These are phyloP conservation scores for Phyllostomus discolor DNA, from an alignment of 2,113 vertebrate genomes.

Conservation along the genomic window DNA sequence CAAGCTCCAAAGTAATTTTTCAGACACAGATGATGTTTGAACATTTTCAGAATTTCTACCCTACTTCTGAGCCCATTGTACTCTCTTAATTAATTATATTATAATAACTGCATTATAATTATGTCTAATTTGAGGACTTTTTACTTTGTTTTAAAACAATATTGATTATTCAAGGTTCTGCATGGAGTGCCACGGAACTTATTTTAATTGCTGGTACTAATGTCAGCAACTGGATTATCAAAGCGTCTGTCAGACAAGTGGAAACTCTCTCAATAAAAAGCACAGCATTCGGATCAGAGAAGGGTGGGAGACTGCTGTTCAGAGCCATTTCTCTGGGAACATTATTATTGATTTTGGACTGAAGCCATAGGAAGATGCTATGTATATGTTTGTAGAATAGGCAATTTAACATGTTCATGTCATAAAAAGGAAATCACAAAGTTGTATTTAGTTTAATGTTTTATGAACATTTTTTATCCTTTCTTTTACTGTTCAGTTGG, in stretches of 20 bases:
- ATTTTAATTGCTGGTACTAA: neutral
- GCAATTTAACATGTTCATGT: conserved; percentile 3
- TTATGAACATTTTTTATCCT: neutral
- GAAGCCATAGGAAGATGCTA: neutral
- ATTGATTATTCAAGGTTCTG: neutral
- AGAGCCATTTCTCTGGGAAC: neutral
- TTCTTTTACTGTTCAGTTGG: conserved; percentile 3
- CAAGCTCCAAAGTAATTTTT: neutral
- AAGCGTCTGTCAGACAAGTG: neutral
- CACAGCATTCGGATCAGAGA: neutral
- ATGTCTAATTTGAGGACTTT: neutral
- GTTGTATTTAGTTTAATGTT: neutral
- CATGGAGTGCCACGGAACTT: neutral
- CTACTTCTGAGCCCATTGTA: neutral
- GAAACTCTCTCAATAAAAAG: neutral
- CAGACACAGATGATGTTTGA: neutral
- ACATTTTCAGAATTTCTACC: conserved; percentile 10
- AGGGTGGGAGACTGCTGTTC: neutral
- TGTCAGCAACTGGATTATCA: neutral
- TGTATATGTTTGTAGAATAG: neutral
- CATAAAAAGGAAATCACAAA: neutral
- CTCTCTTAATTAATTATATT: conserved; percentile 12
- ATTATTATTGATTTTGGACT: conserved; percentile 17
- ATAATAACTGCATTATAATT: neutral
- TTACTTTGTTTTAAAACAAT: neutral